Conservation (phyloP, 2,888 invertebrate genomes). For the Acanthacorydalis orientalis region DNA sequence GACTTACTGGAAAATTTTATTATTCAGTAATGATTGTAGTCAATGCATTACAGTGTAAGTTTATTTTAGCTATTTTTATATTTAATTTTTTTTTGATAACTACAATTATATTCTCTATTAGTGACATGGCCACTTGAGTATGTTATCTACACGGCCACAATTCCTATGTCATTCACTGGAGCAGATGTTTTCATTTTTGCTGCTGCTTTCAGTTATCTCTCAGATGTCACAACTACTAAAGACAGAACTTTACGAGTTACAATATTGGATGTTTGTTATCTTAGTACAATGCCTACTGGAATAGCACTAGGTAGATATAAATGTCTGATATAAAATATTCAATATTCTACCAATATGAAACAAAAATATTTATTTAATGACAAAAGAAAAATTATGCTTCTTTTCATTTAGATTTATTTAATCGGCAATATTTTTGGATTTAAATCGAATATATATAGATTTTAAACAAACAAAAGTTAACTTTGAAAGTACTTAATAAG, state of each 20-base stretch:
- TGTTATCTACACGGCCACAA: constrained; percentile 54
- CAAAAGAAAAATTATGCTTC: too few relatives aligned
- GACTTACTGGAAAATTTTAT: constrained; percentile 53
- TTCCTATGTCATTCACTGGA: constrained; percentile 61
- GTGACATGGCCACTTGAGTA: constrained; percentile 55
- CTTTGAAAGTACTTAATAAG: too few relatives aligned
- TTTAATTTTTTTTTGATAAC: neutral
- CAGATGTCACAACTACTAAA: constrained; percentile 52
- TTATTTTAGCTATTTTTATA: neutral
- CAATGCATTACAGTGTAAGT: constrained; percentile 40
- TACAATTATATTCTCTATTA: constrained; percentile 8
- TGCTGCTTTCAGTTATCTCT: constrained; percentile 61
- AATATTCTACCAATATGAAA: neutral
- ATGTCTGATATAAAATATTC: constrained; percentile 9
- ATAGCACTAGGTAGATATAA: constrained; percentile 46
- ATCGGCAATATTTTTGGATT: too few relatives aligned
- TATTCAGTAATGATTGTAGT: constrained; percentile 60
- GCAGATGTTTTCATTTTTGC: constrained; percentile 69
- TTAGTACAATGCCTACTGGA: constrained; percentile 71
- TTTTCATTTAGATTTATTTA: too few relatives aligned
- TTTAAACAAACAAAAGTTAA: too few relatives aligned
- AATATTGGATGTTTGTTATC: constrained; percentile 64
- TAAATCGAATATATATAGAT: too few relatives aligned
- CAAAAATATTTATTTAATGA: neutral
- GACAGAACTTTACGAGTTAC: constrained; percentile 65